phyloP scores from a whole-genome alignment of 1,140 invertebrate genomes.

The Reticulitermes speratus region DNA sequence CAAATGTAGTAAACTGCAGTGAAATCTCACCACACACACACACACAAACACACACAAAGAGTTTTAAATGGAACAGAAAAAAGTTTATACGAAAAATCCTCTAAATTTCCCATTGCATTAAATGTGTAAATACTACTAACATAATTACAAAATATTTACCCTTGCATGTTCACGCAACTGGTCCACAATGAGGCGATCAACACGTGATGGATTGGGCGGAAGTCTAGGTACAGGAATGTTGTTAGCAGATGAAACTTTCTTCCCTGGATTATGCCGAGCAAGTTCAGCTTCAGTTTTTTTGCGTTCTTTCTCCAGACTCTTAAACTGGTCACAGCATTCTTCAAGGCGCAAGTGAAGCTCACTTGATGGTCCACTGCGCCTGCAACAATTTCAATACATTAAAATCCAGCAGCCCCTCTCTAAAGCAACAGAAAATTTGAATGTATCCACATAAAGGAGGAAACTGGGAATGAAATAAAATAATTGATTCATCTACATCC shows the following conservation, averaged over 20 bases:
- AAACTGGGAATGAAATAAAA: not conserved
- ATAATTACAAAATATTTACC: slow-evolving; percentile 43
- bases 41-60: too few species aligned
- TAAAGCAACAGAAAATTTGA: not conserved
- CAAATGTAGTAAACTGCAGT: too few species aligned
- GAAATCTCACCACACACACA: too few species aligned
- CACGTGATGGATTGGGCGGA: slow-evolving; percentile 76
- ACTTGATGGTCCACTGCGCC: slow-evolving; percentile 60
- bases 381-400: slow-evolving; percentile 36
- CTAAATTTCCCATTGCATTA: too few species aligned
- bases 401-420: not conserved
- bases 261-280: slow-evolving; percentile 75
- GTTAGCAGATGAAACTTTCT: slow-evolving; percentile 78
- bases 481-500: not conserved
- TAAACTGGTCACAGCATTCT: slow-evolving; percentile 80
- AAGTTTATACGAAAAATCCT: too few species aligned
- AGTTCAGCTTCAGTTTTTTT: slow-evolving; percentile 84
- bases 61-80: too few species aligned
- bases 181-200: slow-evolving; percentile 81
- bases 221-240: slow-evolving; percentile 77
- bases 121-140: too few species aligned
- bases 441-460: not conserved
- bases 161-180: slow-evolving; percentile 77
- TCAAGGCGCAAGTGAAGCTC: slow-evolving; percentile 73
- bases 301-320: slow-evolving; percentile 76